Conservation (phyloP, 2,888 invertebrate genomes). For the Meteorus colon region DNA sequence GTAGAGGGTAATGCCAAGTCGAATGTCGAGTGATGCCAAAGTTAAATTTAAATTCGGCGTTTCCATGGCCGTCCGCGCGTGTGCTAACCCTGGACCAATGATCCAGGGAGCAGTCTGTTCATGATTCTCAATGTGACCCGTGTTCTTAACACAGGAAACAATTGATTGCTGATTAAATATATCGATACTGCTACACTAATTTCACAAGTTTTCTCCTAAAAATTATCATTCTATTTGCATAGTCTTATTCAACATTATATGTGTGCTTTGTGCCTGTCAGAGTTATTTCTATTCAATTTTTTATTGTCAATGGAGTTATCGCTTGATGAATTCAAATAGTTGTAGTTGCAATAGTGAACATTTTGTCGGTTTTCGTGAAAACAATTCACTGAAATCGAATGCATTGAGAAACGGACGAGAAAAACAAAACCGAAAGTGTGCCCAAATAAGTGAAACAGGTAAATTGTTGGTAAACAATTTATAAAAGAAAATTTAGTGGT, state of each 20-base stretch:
- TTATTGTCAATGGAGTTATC: background rate
- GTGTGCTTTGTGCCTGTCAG: background rate
- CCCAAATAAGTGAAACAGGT: background rate
- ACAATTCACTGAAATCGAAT: background rate
- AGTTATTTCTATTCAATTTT: background rate
- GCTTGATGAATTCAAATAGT: background rate
- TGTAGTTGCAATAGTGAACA: background rate
- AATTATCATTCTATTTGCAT: background rate
- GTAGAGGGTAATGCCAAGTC: constrained; percentile 55
- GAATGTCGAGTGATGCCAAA: constrained; percentile 72
- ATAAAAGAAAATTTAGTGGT: background rate
- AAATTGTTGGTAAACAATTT: background rate
- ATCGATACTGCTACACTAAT: background rate
- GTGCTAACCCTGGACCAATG: constrained; percentile 69
- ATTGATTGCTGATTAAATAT: constrained; percentile 1
- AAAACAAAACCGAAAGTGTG: background rate
- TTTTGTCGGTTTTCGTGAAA: background rate
- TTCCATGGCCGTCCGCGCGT: constrained; percentile 62
- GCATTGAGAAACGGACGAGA: background rate
- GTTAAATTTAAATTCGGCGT: constrained; percentile 72
- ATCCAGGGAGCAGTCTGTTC: constrained; percentile 70
- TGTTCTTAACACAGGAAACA: constrained; percentile 42
- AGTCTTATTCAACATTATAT: background rate
- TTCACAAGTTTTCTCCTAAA: background rate
- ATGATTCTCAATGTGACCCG: constrained; percentile 67